Conservation (phyloP, 2,888 invertebrate species). For the Xestia sexstrigata region DNA sequence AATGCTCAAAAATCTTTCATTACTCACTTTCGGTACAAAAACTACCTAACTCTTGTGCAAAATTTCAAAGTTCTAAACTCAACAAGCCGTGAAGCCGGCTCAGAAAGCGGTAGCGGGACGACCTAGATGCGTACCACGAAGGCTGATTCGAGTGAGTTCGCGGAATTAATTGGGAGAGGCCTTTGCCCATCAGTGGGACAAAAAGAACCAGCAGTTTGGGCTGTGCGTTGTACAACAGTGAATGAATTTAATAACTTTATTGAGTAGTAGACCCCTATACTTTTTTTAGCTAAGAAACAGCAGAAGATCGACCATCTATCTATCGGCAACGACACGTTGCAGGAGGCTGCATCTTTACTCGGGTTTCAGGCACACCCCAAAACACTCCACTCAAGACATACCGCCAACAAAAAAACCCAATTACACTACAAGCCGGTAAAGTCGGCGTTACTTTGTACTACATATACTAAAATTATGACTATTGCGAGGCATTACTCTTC, state of each 20-base stretch:
- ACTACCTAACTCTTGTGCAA: neutral
- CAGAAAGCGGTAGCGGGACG: neutral
- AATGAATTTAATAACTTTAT: neutral
- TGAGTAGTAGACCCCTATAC: neutral
- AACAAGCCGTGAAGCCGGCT: no score
- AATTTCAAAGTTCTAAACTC: neutral
- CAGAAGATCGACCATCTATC: neutral
- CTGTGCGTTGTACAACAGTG: neutral
- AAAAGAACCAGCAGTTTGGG: neutral
- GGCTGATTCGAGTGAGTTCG: neutral
- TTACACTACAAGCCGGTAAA: constrained; percentile 59
- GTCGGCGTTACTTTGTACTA: constrained; percentile 69
- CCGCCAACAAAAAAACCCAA: constrained; percentile 60
- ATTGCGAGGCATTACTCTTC: constrained; percentile 81
- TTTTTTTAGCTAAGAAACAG: neutral
- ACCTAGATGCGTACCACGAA: neutral
- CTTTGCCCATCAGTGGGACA: neutral
- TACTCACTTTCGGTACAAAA: neutral
- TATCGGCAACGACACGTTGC: neutral
- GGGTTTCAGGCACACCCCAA: constrained; percentile 26
- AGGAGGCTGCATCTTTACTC: neutral
- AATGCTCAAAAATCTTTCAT: neutral
- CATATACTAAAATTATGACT: constrained; percentile 77
- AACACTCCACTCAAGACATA: constrained; percentile 27
- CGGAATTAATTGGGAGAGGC: neutral